Conservation (phyloP, 2,797 vertebrate species). For the Aulostomus chinensis region DNA sequence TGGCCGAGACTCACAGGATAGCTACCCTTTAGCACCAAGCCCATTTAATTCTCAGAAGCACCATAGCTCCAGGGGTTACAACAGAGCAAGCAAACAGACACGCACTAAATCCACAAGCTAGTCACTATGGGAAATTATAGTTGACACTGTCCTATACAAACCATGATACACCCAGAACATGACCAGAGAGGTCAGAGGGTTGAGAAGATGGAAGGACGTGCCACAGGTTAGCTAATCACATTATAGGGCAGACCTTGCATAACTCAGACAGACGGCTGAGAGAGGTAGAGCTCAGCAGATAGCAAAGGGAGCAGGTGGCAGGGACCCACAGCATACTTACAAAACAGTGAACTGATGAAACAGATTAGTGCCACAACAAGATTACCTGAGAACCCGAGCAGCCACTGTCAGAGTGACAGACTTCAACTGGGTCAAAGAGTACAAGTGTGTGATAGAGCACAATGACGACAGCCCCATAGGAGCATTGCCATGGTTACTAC, state of each 20-base stretch:
- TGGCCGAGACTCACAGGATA: slow-evolving; percentile 31
- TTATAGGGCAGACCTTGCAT: slow-evolving; percentile 38
- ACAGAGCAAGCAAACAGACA: slow-evolving; percentile 45
- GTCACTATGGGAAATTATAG: slow-evolving; percentile 36
- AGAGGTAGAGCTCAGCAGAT: slow-evolving; percentile 14
- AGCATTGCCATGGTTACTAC: slow-evolving; percentile 47
- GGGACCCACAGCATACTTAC: slow-evolving; percentile 11
- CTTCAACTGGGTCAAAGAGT: slow-evolving; percentile 27
- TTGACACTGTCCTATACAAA: slow-evolving; percentile 41
- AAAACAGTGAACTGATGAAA: slow-evolving; percentile 45
- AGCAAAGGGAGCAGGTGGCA: slow-evolving; percentile 35
- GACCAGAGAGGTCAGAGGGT: slow-evolving; percentile 42
- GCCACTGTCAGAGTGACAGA: slow-evolving; percentile 8
- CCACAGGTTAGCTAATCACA: slow-evolving; percentile 54
- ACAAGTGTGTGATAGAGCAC: slow-evolving; percentile 44
- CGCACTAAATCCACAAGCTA: slow-evolving; percentile 20
- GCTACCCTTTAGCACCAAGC: slow-evolving; percentile 31
- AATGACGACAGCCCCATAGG: slow-evolving; percentile 59
- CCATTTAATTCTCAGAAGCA: slow-evolving; percentile 51
- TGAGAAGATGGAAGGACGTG: slow-evolving; percentile 37
- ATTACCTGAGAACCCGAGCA: slow-evolving; percentile 37
- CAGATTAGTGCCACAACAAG: slow-evolving; percentile 24
- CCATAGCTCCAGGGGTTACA: slow-evolving; percentile 38
- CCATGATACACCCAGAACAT: slow-evolving; percentile 21
- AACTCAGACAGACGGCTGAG: slow-evolving; percentile 28